Percentiles rank a stretch among this genome's conserved stretches.
These are phyloP conservation scores for Myioborus melanocephalus DNA, from an alignment of 2,797 vertebrate species.

Conservation along the genomic window DNA sequence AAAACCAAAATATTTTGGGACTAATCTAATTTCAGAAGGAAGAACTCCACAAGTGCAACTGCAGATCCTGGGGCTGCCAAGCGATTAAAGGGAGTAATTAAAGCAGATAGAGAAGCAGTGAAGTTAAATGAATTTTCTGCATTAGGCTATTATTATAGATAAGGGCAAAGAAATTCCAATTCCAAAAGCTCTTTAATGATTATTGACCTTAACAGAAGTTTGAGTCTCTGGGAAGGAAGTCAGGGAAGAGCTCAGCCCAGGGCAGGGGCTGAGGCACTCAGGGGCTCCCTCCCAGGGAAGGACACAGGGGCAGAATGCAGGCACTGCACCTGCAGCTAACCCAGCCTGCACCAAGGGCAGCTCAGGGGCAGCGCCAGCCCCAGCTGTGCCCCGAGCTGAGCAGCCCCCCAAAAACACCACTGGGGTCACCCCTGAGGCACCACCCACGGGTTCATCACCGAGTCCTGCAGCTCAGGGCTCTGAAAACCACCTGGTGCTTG, in stretches of 20 bases:
- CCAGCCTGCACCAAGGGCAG: background rate
- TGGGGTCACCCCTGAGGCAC: background rate
- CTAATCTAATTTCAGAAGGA: background rate
- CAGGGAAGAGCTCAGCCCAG: background rate
- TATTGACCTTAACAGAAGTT: background rate
- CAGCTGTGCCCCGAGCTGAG: background rate
- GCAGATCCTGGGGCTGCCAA: background rate
- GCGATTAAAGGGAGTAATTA: conserved; percentile 14
- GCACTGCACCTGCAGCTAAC: background rate
- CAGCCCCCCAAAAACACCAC: background rate
- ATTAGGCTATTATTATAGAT: background rate
- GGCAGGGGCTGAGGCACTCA: background rate
- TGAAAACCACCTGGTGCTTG: fast-evolving
- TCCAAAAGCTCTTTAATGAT: background rate
- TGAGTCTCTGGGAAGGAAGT: background rate
- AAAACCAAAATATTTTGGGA: background rate
- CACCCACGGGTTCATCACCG: fast-evolving
- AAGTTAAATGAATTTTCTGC: conserved; percentile 18
- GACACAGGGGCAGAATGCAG: background rate
- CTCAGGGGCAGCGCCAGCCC: background rate
- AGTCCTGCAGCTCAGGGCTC: background rate
- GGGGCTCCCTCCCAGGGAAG: background rate
- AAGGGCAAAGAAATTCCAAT: background rate
- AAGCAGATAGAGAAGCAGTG: background rate
- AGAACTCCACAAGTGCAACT: background rate